These are phyloP conservation scores for Eleutherodactylus coqui DNA, from an alignment of 2,797 vertebrate species.

Conservation along the genomic window DNA sequence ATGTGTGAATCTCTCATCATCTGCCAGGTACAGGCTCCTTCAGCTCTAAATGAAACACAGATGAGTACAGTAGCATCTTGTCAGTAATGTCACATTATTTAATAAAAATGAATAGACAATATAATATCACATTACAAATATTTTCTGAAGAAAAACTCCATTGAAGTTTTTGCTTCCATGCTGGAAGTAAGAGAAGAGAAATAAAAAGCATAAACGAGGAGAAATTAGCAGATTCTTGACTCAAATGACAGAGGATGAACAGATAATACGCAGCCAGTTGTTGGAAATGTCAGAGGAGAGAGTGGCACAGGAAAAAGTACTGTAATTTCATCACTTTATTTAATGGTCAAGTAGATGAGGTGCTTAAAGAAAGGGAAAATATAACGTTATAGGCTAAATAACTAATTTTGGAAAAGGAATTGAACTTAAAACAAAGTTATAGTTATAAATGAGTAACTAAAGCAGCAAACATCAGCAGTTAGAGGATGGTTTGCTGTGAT, in stretches of 20 bases:
- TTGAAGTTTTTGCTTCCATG: neutral
- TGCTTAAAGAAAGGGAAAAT: constrained; percentile 18
- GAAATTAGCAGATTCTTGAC: neutral
- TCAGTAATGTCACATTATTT: neutral
- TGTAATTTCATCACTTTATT: neutral
- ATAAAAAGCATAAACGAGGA: neutral
- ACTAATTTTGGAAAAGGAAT: neutral
- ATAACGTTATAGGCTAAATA: neutral
- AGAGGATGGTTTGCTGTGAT: no score
- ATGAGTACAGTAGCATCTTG: neutral
- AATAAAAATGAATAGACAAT: neutral
- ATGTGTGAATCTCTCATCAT: constrained; percentile 10
- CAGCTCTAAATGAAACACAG: constrained; percentile 1
- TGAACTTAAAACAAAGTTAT: neutral
- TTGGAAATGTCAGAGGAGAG: neutral
- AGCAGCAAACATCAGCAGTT: neutral
- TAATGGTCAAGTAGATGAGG: constrained; percentile 17
- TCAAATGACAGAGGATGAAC: neutral
- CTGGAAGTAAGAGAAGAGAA: neutral
- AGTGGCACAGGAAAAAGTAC: constrained; percentile 23
- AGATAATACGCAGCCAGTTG: neutral
- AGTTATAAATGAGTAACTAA: neutral
- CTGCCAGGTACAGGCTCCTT: neutral
- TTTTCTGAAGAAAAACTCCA: neutral
- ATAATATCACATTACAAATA: neutral